Conservation (phyloP, 2,797 vertebrate genomes). For the Octomys mimax region DNA sequence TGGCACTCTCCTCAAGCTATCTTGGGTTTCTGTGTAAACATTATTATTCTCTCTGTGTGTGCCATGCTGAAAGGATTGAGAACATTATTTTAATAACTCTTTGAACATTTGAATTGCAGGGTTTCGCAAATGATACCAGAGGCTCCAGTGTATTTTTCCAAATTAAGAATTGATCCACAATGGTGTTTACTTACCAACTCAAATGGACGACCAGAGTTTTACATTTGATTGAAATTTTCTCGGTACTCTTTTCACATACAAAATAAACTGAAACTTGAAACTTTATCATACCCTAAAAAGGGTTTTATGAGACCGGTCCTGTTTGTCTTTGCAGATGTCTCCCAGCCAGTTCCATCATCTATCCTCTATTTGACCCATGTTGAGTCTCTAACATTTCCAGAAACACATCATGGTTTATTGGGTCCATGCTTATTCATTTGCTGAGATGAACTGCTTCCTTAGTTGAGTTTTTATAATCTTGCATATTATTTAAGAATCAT, state of each 20-base stretch:
- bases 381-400: neutral
- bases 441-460: neutral
- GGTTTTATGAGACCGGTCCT: neutral
- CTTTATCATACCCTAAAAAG: neutral
- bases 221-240: conserved; percentile 24
- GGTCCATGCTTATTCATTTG: neutral
- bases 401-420: neutral
- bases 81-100: conserved; percentile 7
- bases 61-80: neutral
- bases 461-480: neutral
- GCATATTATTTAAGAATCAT: neutral
- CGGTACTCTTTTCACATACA: neutral
- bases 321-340: neutral
- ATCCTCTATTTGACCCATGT: neutral
- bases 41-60: neutral
- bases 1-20: neutral
- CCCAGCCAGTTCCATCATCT: neutral
- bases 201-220: neutral
- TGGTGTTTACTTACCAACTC: neutral
- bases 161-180: conserved; percentile 7
- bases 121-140: neutral
- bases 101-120: neutral
- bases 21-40: neutral
- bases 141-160: neutral
- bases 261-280: neutral